Evolutionary conservation across 1,140 invertebrate genomes (phyloP).

Genomic region (Cotesia vestalis): DNA sequence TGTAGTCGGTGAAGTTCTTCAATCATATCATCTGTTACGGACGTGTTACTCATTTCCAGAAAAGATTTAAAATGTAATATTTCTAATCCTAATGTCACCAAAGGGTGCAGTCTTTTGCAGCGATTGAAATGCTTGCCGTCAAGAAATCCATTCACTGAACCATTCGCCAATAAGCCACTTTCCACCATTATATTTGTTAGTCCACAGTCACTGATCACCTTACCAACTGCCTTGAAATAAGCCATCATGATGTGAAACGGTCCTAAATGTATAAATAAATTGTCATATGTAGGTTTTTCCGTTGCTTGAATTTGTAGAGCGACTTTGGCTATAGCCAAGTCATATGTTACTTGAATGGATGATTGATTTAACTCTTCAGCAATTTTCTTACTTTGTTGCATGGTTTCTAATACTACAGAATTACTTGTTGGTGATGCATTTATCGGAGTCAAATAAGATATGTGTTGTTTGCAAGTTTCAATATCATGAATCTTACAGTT

Average conservation of each 20-base stretch:
- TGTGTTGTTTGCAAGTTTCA: background rate
- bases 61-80: conserved; percentile 43
- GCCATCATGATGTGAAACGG: conserved; percentile 54
- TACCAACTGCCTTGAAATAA: conserved; percentile 54
- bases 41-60: conserved; percentile 12
- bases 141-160: conserved; percentile 51
- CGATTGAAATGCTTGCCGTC: conserved; percentile 56
- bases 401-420: conserved; percentile 47
- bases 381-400: conserved; percentile 32
- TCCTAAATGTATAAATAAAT: background rate
- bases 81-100: conserved; percentile 46
- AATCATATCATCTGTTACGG: background rate
- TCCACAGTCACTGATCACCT: conserved; percentile 45
- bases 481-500: no score
- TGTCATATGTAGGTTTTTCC: conserved; percentile 17
- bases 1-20: background rate
- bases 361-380: conserved; percentile 44
- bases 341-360: conserved; percentile 52
- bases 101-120: conserved; percentile 52
- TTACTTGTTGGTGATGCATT: conserved; percentile 44
- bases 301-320: conserved; percentile 44
- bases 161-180: conserved; percentile 47
- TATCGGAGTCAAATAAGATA: conserved; percentile 44
- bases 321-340: conserved; percentile 55
- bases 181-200: background rate